Base-by-base conservation (phyloP, 2,113 vertebrate genomes). In the Cnemophilus loriae region DNA sequence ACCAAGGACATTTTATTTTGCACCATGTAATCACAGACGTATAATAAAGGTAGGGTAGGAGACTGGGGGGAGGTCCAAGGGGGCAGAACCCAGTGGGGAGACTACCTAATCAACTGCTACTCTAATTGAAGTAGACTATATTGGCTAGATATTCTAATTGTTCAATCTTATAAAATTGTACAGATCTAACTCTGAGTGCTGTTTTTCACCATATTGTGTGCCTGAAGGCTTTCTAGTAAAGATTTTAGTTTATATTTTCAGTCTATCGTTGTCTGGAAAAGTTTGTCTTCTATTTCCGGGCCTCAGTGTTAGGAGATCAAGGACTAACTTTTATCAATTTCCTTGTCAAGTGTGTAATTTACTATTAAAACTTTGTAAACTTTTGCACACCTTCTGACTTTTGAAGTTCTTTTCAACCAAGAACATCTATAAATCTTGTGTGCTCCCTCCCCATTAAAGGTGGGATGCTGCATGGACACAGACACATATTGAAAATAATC, bases 151-250 rank as follows among this genome's bases (percentile, higher is more conserved):
- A 33, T 18, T 46, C 14, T 33, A 73, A 73, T 14, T 39, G 4
- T 5, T 27, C 5, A 4, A 64, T 47, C 18, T 28, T 39, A 27
- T 39, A 39, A 55, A 64, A 47, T 28, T 5, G 2, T 32, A 44
- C 0, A 0, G 4, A 37, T 61, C 46, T 20, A 16, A 71, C 60
- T 83, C 22, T n/a, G 32, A 55, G 11, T 2, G 10, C 0, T 0
- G 1, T 18, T 74, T 73, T 63, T 74, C 0, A 0, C 3, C 28
- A 23, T 55, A 39, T 11, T 39, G 28, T n/a, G 9, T 22, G 64
- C 14, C 23, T 55, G 28, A 39, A 64, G 22, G 14, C 17, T 39
- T 73, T 46, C 27, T 39, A 37, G 6, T 39, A 27, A 46, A 55
- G 2, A 2, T 39, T 39, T 28, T 15, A 11, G 39, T 84, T 39